Base-by-base conservation (phyloP, 2,797 vertebrate genomes). In the Loriculus beryllinus region DNA sequence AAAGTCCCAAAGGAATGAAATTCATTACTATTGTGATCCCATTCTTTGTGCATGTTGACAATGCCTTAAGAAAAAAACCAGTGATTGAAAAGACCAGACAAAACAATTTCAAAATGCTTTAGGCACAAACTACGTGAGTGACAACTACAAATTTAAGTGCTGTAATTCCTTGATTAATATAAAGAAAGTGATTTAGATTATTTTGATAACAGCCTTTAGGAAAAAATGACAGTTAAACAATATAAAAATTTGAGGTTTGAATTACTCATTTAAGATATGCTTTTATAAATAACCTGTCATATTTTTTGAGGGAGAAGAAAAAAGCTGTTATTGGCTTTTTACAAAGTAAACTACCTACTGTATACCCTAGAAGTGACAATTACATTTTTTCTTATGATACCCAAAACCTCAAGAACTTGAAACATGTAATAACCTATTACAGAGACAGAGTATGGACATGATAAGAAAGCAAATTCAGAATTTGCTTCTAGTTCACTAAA, bases 51-150 rank as follows among this genome's bases (percentile, higher is more conserved):
- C 71, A 93, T 93, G 94, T 96, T 96, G 97, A 96, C 96, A 97
- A 96, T 86, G 51, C 95, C 91, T 96, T 82, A 62, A 86, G 75
- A 87, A 97, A 96, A 91, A 40, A 3, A 0, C 45, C 70, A 82
- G 84, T 97, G 97, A 98, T 97, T 97, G 97, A 97, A 98, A 97
- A 96, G 97, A 97, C 96, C 96, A 95, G 95, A 96, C 96, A 97
- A 97, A 97, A 97, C 97, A 97, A 98, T 97, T 97, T 96, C 96
- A 98, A 97, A 98, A 96, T 89, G 96, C 97, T 98, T 96, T 96
- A 97, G 97, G 97, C 97, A 96, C 68, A 96, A 95, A 95, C 92
- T 87, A 72, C 82, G 62, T 96, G 97, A 97, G 96, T 97, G 97
- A 97, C 97, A 97, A 95, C 96, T 97, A 97, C 97, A 97, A 98